Evolutionary conservation across 30 jellyfish, hydroid and myxozoan species (phyloP).

Genomic region (Hydra vulgaris): DNA sequence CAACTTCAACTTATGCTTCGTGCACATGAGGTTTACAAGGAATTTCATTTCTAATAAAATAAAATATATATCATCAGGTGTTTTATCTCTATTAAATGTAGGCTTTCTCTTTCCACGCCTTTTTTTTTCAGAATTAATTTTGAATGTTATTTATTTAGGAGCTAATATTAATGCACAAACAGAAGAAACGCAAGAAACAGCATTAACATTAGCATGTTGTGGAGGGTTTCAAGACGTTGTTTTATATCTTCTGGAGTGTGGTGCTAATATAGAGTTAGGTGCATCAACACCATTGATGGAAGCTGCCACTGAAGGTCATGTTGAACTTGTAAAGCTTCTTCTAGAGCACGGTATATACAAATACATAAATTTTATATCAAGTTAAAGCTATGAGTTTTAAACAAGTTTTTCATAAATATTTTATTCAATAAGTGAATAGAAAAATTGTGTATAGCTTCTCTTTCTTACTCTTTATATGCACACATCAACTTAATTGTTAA

Average conservation of each 20-base stretch:
- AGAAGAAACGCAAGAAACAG: conserved; percentile 93
- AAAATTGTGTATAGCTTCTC: not conserved
- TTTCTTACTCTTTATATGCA: not conserved
- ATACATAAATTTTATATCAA: not conserved
- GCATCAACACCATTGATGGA: conserved; percentile 96
- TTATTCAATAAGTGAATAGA: too few species aligned
- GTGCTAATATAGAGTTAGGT: conserved; percentile 92
- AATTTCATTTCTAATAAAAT: too few species aligned
- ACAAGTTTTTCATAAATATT: too few species aligned
- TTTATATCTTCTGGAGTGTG: conserved; percentile 73
- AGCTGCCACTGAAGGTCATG: conserved; percentile 99
- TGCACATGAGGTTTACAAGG: too few species aligned
- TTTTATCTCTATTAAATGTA: too few species aligned
- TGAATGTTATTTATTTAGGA: conserved; percentile 19
- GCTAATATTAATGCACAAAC: conserved; percentile 90
- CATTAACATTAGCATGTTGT: conserved; percentile 92
- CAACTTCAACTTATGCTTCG: too few species aligned
- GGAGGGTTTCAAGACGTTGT: conserved; percentile 95
- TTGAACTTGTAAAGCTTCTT: conserved; percentile 73
- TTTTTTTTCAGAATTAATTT: too few species aligned
- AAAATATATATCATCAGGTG: too few species aligned
- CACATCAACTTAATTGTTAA: too few species aligned
- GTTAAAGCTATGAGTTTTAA: too few species aligned
- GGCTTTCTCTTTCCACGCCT: too few species aligned
- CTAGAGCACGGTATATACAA: conserved; percentile 58